A percentile compares a stretch with the other conserved stretches of the same genome.
Evolutionary conservation across 1,140 invertebrate genomes (phyloP).

Genomic region (Drosophila parvula): DNA sequence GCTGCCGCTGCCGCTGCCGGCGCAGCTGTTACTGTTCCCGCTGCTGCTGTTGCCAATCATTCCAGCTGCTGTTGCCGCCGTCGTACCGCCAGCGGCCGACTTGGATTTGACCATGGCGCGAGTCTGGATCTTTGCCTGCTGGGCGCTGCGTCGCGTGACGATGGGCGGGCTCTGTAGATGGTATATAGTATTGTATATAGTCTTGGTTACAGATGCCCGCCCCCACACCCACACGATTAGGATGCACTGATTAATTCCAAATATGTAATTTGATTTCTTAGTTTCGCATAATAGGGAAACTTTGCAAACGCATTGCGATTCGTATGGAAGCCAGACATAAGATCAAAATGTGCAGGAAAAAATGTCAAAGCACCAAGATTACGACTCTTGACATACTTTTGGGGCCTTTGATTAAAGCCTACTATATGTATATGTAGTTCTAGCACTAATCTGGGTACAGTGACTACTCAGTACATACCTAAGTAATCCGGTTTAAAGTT

Average conservation of each 20-base stretch:
- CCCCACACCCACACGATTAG: neutral
- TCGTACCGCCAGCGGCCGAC: slow-evolving; percentile 9
- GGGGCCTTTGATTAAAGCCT: neutral
- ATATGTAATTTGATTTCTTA: too few species aligned
- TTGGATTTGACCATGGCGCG: slow-evolving; percentile 85
- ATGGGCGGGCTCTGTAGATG: slow-evolving; percentile 81
- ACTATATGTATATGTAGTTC: neutral
- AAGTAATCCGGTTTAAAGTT: too few species aligned
- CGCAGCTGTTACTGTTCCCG: slow-evolving; percentile 1
- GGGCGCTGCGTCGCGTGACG: slow-evolving; percentile 86
- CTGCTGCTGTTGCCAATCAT: slow-evolving; percentile 28
- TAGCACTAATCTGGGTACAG: slow-evolving; percentile 1
- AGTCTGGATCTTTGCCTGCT: slow-evolving; percentile 87
- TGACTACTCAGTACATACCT: neutral
- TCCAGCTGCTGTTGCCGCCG: slow-evolving; percentile 44
- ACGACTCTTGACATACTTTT: slow-evolving; percentile 1
- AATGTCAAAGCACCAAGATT: neutral
- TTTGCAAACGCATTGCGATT: neutral
- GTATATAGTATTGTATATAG: neutral
- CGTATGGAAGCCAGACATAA: neutral
- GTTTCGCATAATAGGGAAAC: neutral
- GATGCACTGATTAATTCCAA: slow-evolving; percentile 2
- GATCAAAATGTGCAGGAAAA: neutral
- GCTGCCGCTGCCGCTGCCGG: slow-evolving; percentile 15
- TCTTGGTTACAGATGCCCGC: neutral